Evolutionary conservation across 2,113 vertebrate genomes (phyloP).

Genomic region (Eurystomus gularis): DNA sequence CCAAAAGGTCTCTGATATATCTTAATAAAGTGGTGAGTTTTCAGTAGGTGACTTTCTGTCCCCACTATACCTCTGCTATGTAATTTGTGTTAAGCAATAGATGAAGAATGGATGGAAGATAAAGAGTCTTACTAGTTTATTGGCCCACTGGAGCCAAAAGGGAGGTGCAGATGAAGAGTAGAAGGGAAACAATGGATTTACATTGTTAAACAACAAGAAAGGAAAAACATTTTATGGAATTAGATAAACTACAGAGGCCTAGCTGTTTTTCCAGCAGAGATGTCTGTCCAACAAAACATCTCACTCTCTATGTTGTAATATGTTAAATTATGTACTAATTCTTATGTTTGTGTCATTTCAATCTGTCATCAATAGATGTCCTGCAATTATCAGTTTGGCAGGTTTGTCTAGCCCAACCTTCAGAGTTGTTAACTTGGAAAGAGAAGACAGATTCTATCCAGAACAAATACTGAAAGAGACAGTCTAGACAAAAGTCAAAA

Average conservation of each 20-base stretch:
- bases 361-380: background rate
- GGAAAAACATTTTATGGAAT: background rate
- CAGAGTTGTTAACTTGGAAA: background rate
- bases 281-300: background rate
- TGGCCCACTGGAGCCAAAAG: too few relatives aligned
- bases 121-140: too few relatives aligned
- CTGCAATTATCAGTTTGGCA: background rate
- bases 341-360: background rate
- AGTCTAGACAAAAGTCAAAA: background rate
- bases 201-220: too few relatives aligned
- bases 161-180: too few relatives aligned
- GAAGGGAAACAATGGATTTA: too few relatives aligned
- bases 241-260: background rate
- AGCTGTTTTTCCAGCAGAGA: background rate
- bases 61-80: too few relatives aligned
- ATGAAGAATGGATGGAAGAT: too few relatives aligned
- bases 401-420: background rate
- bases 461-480: background rate
- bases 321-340: background rate
- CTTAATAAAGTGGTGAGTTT: too few relatives aligned
- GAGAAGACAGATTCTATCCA: background rate
- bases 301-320: background rate
- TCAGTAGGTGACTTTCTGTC: too few relatives aligned
- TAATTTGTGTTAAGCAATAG: too few relatives aligned
- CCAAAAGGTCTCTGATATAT: too few relatives aligned